Evolutionary conservation across 2,888 invertebrate species (phyloP), one percentile per base, ranked within the genome.

Genomic region (Nomada flava): DNA sequence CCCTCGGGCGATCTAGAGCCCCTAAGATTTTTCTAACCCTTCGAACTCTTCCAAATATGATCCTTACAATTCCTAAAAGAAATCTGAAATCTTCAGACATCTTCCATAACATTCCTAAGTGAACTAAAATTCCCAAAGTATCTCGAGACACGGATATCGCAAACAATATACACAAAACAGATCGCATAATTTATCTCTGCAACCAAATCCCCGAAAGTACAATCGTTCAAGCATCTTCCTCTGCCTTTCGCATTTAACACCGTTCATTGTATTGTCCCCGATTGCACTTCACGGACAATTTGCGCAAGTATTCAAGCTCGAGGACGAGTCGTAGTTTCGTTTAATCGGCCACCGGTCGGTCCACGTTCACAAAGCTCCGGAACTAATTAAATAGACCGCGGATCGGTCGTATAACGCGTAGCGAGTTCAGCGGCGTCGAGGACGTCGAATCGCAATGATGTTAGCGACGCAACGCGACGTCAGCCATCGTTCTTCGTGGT

Each of bases 371-470:
- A 84, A 82, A 88, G 85, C 84, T 79, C 70, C 85, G 84, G 83
- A 83, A 88, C 89, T 88, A 88, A 89, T 89, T 89, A 89, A 85
- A 85, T 84, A 83, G 87, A 82, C 86, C 79, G 85, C 85, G 81
- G 73, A 82, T 82, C 79, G 85, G 79, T 76, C 76, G 85, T 88
- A 70, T 75, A 81, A 88, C 78, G 85, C 82, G 70, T 76, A 70
- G 72, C 75, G 80, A 69, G 69, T 63, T 20, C 11, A 10, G 23
- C 20, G 5, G 70, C 20, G 36, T 29, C 81, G 79, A 42, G 69
- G 67, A 79, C 75, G 50, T 20, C 18, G 60, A 52, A n/a, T 62
- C 67, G 76, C 70, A 70, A 80, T 76, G 55, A 80, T 80, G 70
- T 80, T 79, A 75, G 53, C 80, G 55, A 63, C 23, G 52, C 69